These are phyloP conservation scores for Carassius auratus DNA, from an alignment of 2,113 vertebrate genomes.

Conservation along the genomic window DNA sequence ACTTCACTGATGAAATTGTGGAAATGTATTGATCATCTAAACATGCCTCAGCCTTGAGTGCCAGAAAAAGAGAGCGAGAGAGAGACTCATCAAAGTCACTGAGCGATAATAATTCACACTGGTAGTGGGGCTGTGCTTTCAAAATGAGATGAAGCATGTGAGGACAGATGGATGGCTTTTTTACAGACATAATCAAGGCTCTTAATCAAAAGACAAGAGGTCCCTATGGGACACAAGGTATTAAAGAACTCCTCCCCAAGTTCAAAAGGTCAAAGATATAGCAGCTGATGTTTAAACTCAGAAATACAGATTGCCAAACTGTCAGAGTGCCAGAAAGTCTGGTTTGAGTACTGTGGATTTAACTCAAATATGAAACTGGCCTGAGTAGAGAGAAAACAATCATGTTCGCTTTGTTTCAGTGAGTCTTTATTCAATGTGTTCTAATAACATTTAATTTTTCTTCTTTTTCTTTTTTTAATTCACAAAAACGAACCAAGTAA, in stretches of 20 bases:
- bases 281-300: not conserved
- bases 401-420: not conserved
- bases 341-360: not conserved
- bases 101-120: constrained; percentile 42
- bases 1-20: not conserved
- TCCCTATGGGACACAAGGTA: not conserved
- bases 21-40: constrained; percentile 23
- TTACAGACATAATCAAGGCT: not conserved
- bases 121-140: constrained; percentile 15
- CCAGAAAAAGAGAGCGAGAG: not conserved
- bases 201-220: constrained; percentile 25
- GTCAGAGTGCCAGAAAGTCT: not conserved
- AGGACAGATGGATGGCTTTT: constrained; percentile 30
- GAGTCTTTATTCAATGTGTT: not conserved
- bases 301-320: not conserved
- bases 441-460: not conserved
- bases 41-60: not conserved
- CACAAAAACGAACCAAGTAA: not conserved
- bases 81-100: constrained; percentile 29
- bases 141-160: constrained; percentile 23
- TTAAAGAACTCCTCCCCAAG: constrained; percentile 14
- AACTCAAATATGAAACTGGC: not conserved
- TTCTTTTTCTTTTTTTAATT: not conserved
- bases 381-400: not conserved
- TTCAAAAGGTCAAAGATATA: constrained; percentile 7